phyloP scores from a whole-genome alignment of 2,113 vertebrate genomes.

The Sebastes schlegelii region DNA sequence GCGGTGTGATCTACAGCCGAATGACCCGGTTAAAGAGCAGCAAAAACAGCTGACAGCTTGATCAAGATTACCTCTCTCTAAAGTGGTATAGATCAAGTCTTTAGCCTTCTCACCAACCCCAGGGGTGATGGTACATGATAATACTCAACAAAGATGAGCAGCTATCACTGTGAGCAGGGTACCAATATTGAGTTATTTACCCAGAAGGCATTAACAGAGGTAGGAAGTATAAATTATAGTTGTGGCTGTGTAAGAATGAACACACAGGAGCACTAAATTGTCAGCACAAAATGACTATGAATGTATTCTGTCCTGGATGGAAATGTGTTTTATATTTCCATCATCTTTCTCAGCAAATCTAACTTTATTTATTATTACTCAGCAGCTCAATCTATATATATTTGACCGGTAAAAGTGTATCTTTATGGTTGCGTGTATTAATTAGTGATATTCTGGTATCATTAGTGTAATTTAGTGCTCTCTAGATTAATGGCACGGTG shows the following conservation, averaged over 20 bases:
- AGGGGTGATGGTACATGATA: constrained; percentile 27
- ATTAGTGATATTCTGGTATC: constrained; percentile 84
- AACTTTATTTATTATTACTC: constrained; percentile 63
- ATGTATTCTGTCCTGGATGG: constrained; percentile 31
- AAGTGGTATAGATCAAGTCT: constrained; percentile 69
- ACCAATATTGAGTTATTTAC: not conserved
- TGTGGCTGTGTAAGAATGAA: constrained; percentile 2
- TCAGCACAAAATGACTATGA: constrained; percentile 22
- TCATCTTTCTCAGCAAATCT: constrained; percentile 61
- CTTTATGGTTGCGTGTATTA: constrained; percentile 83
- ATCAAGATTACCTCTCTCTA: constrained; percentile 74
- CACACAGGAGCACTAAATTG: not conserved
- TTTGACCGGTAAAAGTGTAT: constrained; percentile 74
- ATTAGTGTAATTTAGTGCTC: constrained; percentile 85
- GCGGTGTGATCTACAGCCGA: constrained; percentile 66
- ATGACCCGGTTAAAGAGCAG: constrained; percentile 76
- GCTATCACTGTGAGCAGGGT: not conserved
- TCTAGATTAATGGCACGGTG: constrained; percentile 80
- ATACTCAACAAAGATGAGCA: constrained; percentile 34
- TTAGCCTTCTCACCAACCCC: constrained; percentile 39
- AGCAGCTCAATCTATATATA: constrained; percentile 68
- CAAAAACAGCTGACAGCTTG: constrained; percentile 74
- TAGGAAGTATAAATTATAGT: not conserved
- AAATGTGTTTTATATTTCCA: constrained; percentile 63
- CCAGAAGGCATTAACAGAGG: not conserved